Conservation (phyloP, 2,888 invertebrate species). For the Leptinotarsa tumamoca region DNA sequence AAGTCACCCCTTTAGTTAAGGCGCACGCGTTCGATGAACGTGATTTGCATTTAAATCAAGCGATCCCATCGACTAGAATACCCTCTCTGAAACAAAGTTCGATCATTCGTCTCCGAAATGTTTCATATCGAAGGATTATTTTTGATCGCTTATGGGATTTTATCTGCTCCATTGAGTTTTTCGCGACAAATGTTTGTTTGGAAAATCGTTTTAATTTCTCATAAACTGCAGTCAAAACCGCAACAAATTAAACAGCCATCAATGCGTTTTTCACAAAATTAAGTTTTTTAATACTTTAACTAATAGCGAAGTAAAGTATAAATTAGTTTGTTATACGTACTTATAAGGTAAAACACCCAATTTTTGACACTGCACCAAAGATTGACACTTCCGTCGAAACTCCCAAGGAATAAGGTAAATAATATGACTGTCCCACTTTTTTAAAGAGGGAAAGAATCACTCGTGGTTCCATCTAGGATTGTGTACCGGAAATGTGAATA, state of each 20-base stretch:
- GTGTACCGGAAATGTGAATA: no score
- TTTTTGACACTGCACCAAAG: no score
- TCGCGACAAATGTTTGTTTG: neutral
- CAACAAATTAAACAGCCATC: neutral
- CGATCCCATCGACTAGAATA: neutral
- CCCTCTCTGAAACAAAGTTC: neutral
- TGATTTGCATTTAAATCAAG: conserved; percentile 9
- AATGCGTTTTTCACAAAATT: no score
- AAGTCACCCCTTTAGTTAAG: neutral
- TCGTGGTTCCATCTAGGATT: no score
- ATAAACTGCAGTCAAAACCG: neutral
- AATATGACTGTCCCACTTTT: no score
- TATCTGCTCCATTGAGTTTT: neutral
- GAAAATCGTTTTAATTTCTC: neutral
- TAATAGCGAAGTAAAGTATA: no score
- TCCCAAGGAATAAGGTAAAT: no score
- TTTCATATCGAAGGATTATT: neutral
- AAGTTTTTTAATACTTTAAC: no score
- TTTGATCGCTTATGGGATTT: neutral
- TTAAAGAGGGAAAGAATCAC: no score
- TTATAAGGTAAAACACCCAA: no score
- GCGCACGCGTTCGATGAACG: conserved; percentile 1
- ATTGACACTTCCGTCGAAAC: no score
- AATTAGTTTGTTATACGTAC: no score
- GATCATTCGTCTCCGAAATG: neutral